A percentile compares a stretch with the other conserved stretches of the same genome.
Conservation (phyloP, 2,113 vertebrate genomes). For the Odontesthes bonariensis region DNA sequence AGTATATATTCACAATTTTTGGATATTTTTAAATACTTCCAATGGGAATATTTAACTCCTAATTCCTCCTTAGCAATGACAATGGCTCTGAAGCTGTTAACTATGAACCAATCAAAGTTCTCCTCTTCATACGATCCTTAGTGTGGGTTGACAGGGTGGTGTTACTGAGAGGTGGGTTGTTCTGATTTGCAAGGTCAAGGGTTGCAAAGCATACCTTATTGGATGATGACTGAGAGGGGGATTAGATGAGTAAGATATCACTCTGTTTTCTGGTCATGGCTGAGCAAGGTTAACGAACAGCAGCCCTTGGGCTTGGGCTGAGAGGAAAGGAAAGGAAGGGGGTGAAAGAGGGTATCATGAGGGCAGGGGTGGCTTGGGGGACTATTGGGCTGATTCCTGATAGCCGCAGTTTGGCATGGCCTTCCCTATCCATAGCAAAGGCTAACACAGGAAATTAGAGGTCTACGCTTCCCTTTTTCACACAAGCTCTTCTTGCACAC, state of each 20-base stretch:
- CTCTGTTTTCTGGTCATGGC: conserved; percentile 80
- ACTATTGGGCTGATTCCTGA: conserved; percentile 77
- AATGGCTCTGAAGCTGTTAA: conserved; percentile 39
- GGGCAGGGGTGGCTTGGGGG: conserved; percentile 78
- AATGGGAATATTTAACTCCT: not conserved
- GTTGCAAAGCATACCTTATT: conserved; percentile 80
- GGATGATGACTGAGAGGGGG: conserved; percentile 79
- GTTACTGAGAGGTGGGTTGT: conserved; percentile 34
- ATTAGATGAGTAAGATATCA: conserved; percentile 84
- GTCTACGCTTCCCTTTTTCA: conserved; percentile 81
- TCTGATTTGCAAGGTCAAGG: conserved; percentile 74
- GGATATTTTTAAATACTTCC: no score
- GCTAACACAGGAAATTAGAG: conserved; percentile 83
- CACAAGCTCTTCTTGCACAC: conserved; percentile 71
- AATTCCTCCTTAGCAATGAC: conserved; percentile 43
- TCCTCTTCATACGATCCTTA: conserved; percentile 14
- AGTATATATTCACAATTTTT: no score
- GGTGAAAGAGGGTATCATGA: conserved; percentile 59
- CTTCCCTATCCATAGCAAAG: conserved; percentile 70
- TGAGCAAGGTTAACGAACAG: conserved; percentile 79
- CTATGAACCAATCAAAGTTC: conserved; percentile 28
- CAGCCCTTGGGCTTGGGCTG: conserved; percentile 68
- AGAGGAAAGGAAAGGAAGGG: conserved; percentile 51
- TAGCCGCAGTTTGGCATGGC: conserved; percentile 73
- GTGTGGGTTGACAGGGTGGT: conserved; percentile 41